Conservation (phyloP, 2,797 vertebrate genomes). For the Aselliscus stoliczkanus region DNA sequence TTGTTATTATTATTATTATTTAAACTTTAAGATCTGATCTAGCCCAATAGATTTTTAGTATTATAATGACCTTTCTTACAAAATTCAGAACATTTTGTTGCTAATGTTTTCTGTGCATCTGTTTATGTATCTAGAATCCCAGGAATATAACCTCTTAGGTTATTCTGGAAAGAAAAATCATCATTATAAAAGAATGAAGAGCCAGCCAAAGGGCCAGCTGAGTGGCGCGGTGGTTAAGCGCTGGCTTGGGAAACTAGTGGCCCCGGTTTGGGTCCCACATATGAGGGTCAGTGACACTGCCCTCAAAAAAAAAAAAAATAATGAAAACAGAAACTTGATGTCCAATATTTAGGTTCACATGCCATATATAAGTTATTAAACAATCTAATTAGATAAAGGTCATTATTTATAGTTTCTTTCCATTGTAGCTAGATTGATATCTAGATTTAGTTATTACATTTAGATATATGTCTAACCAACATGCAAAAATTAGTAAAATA, state of each 20-base stretch:
- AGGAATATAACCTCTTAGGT: not conserved
- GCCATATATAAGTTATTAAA: not conserved
- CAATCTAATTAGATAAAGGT: not conserved
- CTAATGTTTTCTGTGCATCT: not conserved
- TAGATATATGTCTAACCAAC: not conserved
- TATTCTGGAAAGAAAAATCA: not conserved
- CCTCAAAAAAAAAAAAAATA: no score
- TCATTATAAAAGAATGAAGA: not conserved
- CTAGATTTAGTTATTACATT: not conserved
- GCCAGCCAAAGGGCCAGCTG: no score
- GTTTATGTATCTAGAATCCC: not conserved
- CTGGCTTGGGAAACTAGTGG: no score
- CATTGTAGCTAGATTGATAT: not conserved
- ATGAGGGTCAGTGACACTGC: no score
- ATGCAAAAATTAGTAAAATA: not conserved
- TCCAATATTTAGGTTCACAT: not conserved
- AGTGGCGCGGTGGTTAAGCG: no score
- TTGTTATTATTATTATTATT: not conserved
- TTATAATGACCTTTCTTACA: not conserved
- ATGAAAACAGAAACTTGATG: not conserved
- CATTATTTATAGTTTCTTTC: not conserved
- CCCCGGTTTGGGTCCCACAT: no score
- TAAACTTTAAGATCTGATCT: not conserved
- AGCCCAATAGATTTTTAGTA: not conserved
- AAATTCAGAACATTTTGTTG: not conserved